Base-by-base conservation (phyloP, 2,797 vertebrate species). In the Paguma larvata region DNA sequence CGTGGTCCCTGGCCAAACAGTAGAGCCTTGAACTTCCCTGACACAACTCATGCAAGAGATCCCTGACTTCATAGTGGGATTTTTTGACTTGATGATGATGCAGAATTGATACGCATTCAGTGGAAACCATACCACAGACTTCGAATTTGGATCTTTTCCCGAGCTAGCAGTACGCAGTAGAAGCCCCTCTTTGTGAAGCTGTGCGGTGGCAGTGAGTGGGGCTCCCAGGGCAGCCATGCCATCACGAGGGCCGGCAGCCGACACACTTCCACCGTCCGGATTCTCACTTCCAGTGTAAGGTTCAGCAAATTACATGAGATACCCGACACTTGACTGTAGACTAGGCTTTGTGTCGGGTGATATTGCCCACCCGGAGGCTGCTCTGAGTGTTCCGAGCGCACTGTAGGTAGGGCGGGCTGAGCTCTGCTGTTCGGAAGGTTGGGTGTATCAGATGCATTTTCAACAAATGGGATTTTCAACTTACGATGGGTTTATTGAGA, bases 131-230 rank as follows among this genome's bases (percentile, higher is more conserved):
- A 72, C 11, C 3, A 23, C 34, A 25, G 6, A 72, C 18, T 72
- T 72, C 3, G 68, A 41, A 38, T 32, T 3, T 48, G 44, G 73
- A 30, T 75, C 44, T 75, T 75, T 75, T 18, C 44, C 73, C 15
- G 0, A 25, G 27, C 44, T 48, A 3, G 73, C 1, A 2, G 9
- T 16, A 14, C 27, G 14, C 25, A 27, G 13, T 16, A 15, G 70
- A 38, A 8, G 46, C 25, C 41, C 4, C 25, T 75, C 25, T 16
- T 16, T 16, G 14, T 75, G 44, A 16, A 8, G 41, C 72, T 30
- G 41, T 13, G 7, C 25, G 1, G 25, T 15, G 72, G 72, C 72
- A 30, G 41, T 0, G 8, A 46, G 41, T 15, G 1, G 25, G 30
- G 72, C 72, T 30, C 72, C 73, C 73, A n/a, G 30, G 73, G 44